Conservation (phyloP, 2,113 vertebrate genomes). For the Narcine bancroftii region DNA sequence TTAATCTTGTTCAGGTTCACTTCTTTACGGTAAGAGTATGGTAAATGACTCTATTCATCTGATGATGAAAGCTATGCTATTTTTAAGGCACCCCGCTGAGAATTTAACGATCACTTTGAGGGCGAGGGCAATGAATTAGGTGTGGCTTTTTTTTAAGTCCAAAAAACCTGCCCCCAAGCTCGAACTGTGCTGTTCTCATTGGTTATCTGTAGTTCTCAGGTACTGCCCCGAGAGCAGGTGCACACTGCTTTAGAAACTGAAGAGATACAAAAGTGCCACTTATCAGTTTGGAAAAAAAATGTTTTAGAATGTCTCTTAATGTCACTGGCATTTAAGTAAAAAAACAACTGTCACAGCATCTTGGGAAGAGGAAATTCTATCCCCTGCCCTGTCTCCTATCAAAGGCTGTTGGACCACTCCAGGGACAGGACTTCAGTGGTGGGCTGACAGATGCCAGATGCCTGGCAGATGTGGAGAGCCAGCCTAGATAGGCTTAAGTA, state of each 20-base stretch:
- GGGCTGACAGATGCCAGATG: too few species aligned
- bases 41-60: constrained; percentile 34
- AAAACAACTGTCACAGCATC: too few species aligned
- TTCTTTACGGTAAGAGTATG: constrained; percentile 25
- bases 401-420: too few species aligned
- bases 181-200: neutral
- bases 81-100: constrained; percentile 22
- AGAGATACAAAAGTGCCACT: neutral
- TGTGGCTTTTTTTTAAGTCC: neutral
- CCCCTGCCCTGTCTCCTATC: too few species aligned
- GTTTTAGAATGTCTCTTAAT: too few species aligned
- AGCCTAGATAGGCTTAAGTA: too few species aligned
- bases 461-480: too few species aligned
- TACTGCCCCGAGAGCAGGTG: neutral
- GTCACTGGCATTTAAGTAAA: too few species aligned
- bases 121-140: constrained; percentile 16
- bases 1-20: constrained; percentile 29
- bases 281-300: neutral
- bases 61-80: constrained; percentile 21
- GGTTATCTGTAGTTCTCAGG: neutral
- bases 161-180: neutral
- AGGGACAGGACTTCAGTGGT: too few species aligned
- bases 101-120: neutral
- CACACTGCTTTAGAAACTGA: neutral
- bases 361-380: too few species aligned